These are phyloP conservation scores for Pyrocephalus nanus DNA, from an alignment of 2,797 vertebrate genomes.

Conservation along the genomic window DNA sequence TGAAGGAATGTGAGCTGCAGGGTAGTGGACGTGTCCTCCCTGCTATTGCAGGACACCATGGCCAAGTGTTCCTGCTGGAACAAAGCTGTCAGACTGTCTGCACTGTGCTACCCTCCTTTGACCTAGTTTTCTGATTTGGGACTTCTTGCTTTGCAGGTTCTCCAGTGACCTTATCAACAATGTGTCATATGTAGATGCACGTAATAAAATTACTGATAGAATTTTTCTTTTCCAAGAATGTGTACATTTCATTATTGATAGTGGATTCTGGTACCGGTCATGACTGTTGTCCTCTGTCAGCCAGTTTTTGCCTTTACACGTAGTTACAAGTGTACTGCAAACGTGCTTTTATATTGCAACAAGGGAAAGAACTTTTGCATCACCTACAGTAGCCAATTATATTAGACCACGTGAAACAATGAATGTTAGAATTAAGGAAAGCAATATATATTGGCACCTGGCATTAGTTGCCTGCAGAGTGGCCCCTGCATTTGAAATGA, in stretches of 20 bases:
- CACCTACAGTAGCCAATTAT: not conserved
- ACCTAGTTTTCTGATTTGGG: not conserved
- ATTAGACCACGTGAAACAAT: not conserved
- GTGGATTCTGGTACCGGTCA: not conserved
- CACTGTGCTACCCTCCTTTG: not conserved
- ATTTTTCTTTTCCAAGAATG: not conserved
- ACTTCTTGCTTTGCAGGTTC: constrained; percentile 61
- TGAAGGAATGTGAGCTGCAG: not conserved
- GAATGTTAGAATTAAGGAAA: not conserved
- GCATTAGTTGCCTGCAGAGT: not conserved
- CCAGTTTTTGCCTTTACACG: not conserved
- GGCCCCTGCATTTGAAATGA: not conserved
- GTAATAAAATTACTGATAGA: constrained; percentile 72
- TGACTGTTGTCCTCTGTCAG: accelerated
- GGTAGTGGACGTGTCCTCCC: not conserved
- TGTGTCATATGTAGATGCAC: constrained; percentile 1
- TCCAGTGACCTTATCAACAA: not conserved
- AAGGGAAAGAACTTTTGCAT: not conserved
- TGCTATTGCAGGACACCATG: accelerated
- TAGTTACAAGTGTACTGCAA: accelerated
- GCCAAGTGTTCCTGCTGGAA: not conserved
- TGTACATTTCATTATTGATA: not conserved
- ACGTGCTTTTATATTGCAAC: accelerated
- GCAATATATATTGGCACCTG: accelerated
- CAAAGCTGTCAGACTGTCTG: not conserved